Conservation (phyloP, 2,113 vertebrate genomes). For the Leptocoma aspasia region DNA sequence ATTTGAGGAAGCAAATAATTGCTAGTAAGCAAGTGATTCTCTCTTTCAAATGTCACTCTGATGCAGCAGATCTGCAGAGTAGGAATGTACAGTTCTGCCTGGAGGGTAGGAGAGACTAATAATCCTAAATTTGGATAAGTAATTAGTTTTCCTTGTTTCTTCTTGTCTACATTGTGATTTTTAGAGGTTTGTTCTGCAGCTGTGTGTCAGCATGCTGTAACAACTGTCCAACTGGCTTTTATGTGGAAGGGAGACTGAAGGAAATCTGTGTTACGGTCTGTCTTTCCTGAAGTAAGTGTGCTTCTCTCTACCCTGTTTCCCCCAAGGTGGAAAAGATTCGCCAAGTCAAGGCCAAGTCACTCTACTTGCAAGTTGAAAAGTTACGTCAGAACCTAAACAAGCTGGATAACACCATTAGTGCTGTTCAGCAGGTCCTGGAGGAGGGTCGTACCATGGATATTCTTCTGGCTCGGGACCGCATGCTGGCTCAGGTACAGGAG, state of each 20-base stretch:
- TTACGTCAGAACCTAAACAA: conserved; percentile 94
- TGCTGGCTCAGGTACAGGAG: conserved; percentile 96
- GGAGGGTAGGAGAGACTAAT: background rate
- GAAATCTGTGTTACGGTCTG: background rate
- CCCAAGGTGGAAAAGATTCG: conserved; percentile 97
- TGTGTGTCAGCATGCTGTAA: background rate
- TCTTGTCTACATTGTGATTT: background rate
- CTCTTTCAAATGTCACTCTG: background rate
- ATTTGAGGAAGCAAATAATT: background rate
- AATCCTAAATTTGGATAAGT: background rate
- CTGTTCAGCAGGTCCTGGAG: conserved; percentile 93
- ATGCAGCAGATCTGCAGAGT: background rate
- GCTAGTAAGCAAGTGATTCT: background rate
- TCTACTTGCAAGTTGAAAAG: conserved; percentile 97
- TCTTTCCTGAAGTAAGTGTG: background rate
- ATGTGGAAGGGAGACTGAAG: accelerated
- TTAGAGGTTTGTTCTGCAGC: background rate
- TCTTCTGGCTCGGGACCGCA: conserved; percentile 91
- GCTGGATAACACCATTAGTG: conserved; percentile 93
- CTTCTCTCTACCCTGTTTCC: background rate
- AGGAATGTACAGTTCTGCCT: background rate
- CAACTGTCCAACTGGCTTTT: background rate
- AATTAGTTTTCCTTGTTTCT: background rate
- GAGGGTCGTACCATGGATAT: conserved; percentile 92
- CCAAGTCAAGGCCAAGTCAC: conserved; percentile 96